Conservation (phyloP, 2,797 vertebrate genomes). For the Betta splendens region DNA sequence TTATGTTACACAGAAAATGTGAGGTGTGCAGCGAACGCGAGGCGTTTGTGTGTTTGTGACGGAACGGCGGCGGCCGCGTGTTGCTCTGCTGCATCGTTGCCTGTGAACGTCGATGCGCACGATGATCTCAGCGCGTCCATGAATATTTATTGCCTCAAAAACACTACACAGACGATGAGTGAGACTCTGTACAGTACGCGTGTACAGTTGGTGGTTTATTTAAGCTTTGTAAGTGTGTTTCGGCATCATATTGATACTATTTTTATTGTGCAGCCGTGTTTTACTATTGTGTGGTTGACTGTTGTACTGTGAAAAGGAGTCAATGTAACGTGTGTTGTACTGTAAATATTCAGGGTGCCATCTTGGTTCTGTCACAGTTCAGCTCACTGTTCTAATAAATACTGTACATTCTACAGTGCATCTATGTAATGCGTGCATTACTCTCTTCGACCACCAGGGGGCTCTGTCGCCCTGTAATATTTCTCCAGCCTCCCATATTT, state of each 20-base stretch:
- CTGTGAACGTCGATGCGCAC: constrained; percentile 28
- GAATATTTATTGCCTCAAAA: constrained; percentile 74
- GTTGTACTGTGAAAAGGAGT: too few relatives aligned
- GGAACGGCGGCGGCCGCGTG: constrained; percentile 28
- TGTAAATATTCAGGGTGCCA: constrained; percentile 47
- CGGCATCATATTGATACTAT: constrained; percentile 42
- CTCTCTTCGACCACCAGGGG: constrained; percentile 51
- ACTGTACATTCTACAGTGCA: constrained; percentile 29
- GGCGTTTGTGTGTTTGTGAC: constrained; percentile 5
- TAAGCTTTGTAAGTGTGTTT: constrained; percentile 57
- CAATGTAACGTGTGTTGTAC: constrained; percentile 60
- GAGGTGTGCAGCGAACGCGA: neutral
- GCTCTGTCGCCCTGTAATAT: constrained; percentile 41
- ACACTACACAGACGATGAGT: constrained; percentile 70
- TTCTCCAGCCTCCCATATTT: constrained; percentile 1
- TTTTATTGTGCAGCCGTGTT: constrained; percentile 32
- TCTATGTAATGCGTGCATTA: constrained; percentile 23
- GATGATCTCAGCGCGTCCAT: constrained; percentile 39
- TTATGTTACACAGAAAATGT: constrained; percentile 59
- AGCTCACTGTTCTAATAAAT: constrained; percentile 67
- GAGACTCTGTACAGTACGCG: constrained; percentile 62
- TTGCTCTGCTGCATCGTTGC: constrained; percentile 21
- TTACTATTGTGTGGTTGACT: constrained; percentile 30
- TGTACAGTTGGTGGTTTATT: constrained; percentile 65
- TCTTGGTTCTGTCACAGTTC: constrained; percentile 54